phyloP scores from a whole-genome alignment of 1,140 invertebrate species.

The Pseudomyrmex dendroicus region DNA sequence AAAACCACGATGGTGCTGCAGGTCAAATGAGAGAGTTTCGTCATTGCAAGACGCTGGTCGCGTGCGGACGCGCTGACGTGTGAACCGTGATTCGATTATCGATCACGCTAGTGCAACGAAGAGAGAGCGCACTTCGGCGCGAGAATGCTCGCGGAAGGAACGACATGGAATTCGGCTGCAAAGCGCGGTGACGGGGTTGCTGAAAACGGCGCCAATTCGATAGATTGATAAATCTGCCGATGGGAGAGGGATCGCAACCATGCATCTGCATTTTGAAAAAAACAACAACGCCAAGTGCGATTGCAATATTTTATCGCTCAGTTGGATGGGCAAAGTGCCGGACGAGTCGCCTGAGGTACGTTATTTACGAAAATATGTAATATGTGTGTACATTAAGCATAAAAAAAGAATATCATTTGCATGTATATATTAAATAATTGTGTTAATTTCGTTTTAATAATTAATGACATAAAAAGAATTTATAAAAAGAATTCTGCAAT shows the following conservation, averaged over 20 bases:
- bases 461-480: no score
- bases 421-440: no score
- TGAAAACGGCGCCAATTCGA: constrained; percentile 47
- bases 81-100: constrained; percentile 58
- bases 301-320: constrained; percentile 96
- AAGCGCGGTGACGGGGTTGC: constrained; percentile 35
- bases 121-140: background rate
- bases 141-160: constrained; percentile 31
- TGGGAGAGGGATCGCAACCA: constrained; percentile 79
- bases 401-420: no score
- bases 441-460: no score
- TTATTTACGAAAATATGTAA: constrained; percentile 1
- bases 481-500: background rate
- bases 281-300: constrained; percentile 97
- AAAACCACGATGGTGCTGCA: constrained; percentile 27
- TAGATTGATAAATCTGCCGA: constrained; percentile 67
- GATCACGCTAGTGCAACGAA: constrained; percentile 9
- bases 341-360: constrained; percentile 96
- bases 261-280: constrained; percentile 97
- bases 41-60: constrained; percentile 25
- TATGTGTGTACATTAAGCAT: no score
- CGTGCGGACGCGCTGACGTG: constrained; percentile 40
- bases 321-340: constrained; percentile 99
- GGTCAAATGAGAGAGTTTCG: constrained; percentile 61
- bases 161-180: constrained; percentile 28